phyloP scores from a whole-genome alignment of 1,140 invertebrate genomes.

The Hesperophylax magnus region DNA sequence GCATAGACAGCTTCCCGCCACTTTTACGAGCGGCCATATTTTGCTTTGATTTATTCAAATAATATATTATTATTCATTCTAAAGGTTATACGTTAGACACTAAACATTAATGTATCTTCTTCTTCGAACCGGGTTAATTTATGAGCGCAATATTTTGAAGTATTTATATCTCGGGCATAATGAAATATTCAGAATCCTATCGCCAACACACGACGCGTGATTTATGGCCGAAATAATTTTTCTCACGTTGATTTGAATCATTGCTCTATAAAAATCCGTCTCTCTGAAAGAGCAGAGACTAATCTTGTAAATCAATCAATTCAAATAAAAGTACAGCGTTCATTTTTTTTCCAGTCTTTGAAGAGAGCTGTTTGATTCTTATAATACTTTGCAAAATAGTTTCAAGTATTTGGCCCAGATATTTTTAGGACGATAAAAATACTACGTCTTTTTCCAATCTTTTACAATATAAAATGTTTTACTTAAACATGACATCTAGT shows the following conservation, averaged over 20 bases:
- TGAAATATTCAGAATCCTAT: slow-evolving; percentile 3
- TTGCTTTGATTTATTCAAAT: slow-evolving; percentile 43
- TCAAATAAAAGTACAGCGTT: background rate
- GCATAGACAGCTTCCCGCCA: slow-evolving; percentile 36
- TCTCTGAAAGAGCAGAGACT: background rate
- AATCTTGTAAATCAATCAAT: slow-evolving; percentile 10
- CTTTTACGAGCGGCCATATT: slow-evolving; percentile 47
- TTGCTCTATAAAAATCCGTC: slow-evolving; percentile 1
- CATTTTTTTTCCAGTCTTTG: background rate
- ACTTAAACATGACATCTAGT: too few relatives aligned
- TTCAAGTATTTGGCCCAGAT: too few relatives aligned
- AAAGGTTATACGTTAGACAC: slow-evolving; percentile 3
- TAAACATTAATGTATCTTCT: slow-evolving; percentile 30
- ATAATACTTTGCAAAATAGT: too few relatives aligned
- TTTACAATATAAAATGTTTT: too few relatives aligned
- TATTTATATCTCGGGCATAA: slow-evolving; percentile 9
- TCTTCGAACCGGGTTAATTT: slow-evolving; percentile 21
- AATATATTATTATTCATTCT: slow-evolving; percentile 28
- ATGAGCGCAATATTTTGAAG: slow-evolving; percentile 24
- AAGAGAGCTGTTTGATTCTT: background rate
- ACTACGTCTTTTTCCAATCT: too few relatives aligned
- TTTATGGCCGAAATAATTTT: background rate
- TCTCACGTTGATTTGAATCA: slow-evolving; percentile 1
- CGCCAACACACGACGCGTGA: background rate
- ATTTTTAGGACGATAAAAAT: too few relatives aligned